Evolutionary conservation across 2,888 invertebrate genomes (phyloP), one percentile per base, ranked within the genome.

Genomic region (Apotomis turbidana): DNA sequence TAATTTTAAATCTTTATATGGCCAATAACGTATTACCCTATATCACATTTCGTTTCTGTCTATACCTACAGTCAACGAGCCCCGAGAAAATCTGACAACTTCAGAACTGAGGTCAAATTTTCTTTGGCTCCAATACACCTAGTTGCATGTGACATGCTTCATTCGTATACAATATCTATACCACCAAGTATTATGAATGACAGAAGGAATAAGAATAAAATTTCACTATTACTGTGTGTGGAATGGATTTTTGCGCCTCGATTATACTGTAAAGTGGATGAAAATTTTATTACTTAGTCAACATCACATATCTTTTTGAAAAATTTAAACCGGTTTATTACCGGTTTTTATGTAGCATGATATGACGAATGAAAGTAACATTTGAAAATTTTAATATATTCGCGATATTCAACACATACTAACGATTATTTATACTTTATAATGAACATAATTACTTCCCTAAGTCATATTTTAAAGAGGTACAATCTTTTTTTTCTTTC

Each of bases 1-100:
- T 27, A 41, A 9, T 68, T 63, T 72, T 68, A 55, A 51, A 55
- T 49, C 55, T 58, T 68, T 68, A 66, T 60, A 68, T 72, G 71
- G 71, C 71, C 71, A 72, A 72, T 58, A 58, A 68, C 52, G 13
- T 15, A 52, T 63, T 68, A 72, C 71, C 71, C 68, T 72, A 72
- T 72, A 72, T 72, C 71, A 72, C 71, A 72, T 68, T 72, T 62
- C 67, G 49, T 68, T 68, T 62, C 67, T 13, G 49, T 72, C 52
- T 68, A 57, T 63, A 72, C 58, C 62, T 62, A 68, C 44, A 71
- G 54, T 46, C 62, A 46, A 36, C 10, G 38, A 44, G 62, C 68
- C 52, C 62, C 10, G 5, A 67, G 61, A 61, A 49, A 67, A 51
- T 41, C 46, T 68, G 62, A 68, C 61, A 72, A 62, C 62, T 63